Conservation (phyloP, 2,888 invertebrate species). For the Machimus atricapillus region DNA sequence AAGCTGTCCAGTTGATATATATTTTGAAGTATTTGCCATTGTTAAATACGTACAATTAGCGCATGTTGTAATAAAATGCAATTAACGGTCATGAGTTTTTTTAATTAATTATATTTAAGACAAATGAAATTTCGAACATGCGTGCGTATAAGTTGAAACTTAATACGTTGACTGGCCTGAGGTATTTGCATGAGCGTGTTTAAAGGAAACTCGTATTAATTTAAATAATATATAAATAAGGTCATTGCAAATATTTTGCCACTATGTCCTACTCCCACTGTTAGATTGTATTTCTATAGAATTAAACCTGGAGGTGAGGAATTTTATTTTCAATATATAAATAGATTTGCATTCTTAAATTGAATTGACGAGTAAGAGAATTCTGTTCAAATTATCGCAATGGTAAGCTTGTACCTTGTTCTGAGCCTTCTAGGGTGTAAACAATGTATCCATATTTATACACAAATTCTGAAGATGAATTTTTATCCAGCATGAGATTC, state of each 20-base stretch:
- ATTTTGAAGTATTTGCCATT: conserved; percentile 8
- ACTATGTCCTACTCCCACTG: neutral
- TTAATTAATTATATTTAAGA: neutral
- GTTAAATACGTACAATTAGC: neutral
- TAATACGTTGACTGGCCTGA: neutral
- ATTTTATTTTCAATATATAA: neutral
- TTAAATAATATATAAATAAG: neutral
- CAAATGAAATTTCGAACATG: neutral
- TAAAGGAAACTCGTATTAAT: neutral
- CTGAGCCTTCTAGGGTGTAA: too few relatives aligned
- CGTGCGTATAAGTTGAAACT: neutral
- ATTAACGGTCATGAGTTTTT: neutral
- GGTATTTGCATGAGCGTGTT: neutral
- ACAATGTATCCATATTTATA: too few relatives aligned
- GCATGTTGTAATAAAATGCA: conserved; percentile 45
- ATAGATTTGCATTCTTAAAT: neutral
- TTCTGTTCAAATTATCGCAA: too few relatives aligned
- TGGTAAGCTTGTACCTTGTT: too few relatives aligned
- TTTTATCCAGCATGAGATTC: too few relatives aligned
- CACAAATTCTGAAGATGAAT: too few relatives aligned
- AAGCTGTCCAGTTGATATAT: conserved; percentile 35
- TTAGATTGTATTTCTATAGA: neutral
- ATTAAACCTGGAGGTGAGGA: neutral
- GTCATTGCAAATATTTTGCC: neutral
- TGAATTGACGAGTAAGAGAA: neutral